Base-by-base conservation (phyloP, 2,113 vertebrate species). In the Rhinolophus sinicus region DNA sequence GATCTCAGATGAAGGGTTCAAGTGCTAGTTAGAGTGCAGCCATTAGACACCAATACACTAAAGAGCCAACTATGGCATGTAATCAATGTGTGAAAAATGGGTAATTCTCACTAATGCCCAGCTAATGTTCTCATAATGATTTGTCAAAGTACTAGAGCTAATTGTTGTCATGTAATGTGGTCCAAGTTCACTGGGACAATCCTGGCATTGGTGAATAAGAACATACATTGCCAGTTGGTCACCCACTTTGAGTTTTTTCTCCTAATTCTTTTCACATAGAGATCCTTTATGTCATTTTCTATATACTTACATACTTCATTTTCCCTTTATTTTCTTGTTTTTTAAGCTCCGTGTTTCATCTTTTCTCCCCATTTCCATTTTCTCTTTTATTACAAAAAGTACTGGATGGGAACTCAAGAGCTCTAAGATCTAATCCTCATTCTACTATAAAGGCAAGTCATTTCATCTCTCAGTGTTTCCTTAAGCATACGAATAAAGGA, bases 1-100 rank as follows among this genome's bases (percentile, higher is more conserved):
- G 69, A 93, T 95, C 92, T 96, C 50, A 96, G 88, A 96, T 93
- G 60, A 96, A 89, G 35, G 89, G 88, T 40, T 22, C 54, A 96
- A 88, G 81, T 0, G 3, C 95, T 97, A 83, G 96, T 98, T 97
- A 98, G 97, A 98, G 67, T 65, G 44, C 81, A 96, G 97, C 97
- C 98, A 97, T 98, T 98, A 98, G 97, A 97, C 98, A 97, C 98
- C 97, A 95, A 95, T 98, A 98, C 93, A 85, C 95, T 98, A 98
- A 98, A 97, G 98, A 98, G 97, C 92, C 95, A 97, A 98, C 96
- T 96, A 98, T 98, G 98, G 97, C 98, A 98, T 98, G 96, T 99
- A 98, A 98, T 99, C 98, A 97, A 99, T 99, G 97, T 97, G 98
- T 98, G 98, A 99, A 98, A 98, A 99, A 98, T 99, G 97, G 97